A percentile compares a stretch with the other conserved stretches of the same genome.
Evolutionary conservation across 1,140 invertebrate species (phyloP).

Genomic region (Vanessa tameamea): DNA sequence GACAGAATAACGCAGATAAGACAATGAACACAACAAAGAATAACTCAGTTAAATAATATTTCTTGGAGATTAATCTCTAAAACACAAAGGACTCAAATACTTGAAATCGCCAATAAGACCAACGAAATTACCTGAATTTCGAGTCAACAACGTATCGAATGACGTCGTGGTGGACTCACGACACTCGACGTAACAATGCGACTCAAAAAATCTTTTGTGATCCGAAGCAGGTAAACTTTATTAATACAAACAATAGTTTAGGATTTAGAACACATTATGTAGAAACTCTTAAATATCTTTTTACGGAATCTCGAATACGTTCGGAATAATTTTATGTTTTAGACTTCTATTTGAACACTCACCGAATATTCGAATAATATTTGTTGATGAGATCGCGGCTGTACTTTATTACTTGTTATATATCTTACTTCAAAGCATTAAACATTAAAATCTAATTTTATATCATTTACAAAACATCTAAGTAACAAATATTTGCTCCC

Average conservation of each 20-base stretch:
- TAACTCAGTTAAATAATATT: too few species aligned
- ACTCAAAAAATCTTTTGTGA: conserved; percentile 43
- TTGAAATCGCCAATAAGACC: neutral
- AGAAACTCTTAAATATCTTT: neutral
- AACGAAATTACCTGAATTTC: conserved; percentile 30
- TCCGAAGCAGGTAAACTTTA: conserved; percentile 35
- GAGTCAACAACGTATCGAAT: conserved; percentile 39
- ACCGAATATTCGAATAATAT: neutral
- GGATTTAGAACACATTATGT: conserved; percentile 1
- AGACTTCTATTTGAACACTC: neutral
- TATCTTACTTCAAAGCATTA: too few species aligned
- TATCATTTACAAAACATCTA: too few species aligned
- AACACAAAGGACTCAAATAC: neutral
- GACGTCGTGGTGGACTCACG: conserved; percentile 11
- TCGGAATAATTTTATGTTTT: neutral
- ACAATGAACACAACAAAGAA: too few species aligned
- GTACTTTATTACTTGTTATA: too few species aligned
- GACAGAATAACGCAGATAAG: too few species aligned
- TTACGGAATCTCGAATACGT: neutral
- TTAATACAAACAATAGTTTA: neutral
- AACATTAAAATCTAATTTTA: too few species aligned
- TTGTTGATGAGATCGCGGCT: too few species aligned
- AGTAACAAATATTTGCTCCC: neutral
- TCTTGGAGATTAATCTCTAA: neutral
- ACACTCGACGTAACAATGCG: conserved; percentile 36